Base-by-base conservation (phyloP, 2,113 vertebrate genomes). In the Monopterus albus region DNA sequence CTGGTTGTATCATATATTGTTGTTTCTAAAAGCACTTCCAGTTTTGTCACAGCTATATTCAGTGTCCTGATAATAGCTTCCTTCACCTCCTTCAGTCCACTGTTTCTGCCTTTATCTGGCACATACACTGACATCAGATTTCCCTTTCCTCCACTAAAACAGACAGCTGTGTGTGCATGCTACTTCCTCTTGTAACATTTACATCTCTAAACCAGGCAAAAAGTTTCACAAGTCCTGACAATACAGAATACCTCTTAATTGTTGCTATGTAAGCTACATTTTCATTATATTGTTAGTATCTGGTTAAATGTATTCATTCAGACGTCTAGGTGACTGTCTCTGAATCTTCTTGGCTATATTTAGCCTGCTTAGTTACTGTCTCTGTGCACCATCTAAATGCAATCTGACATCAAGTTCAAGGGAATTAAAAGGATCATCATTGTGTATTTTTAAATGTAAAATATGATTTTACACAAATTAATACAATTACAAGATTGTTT, bases 111-210 rank as follows among this genome's bases (percentile, higher is more conserved):
- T 68, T 12, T 62, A 29, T 67, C 45, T 62, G 15, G 4, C 29
- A 61, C 18, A 55, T 21, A 64, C 14, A 35, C 50, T 50, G 5
- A 59, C 23, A 18, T 57, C 39, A 70, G 23, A 81, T 71, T 85
- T 58, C 75, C 62, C 40, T 61, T 77, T 77, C 46, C 21, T 74
- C 15, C 51, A 58, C 13, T 5, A 73, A 64, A 70, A 55, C 62
- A 64, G 13, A 71, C 45, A 73, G 45, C 56, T 78, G 25, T 60
- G 62, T 55, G 61, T 43, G 26, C 14, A 25, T 20, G 3, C 31
- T 29, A 62, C 49, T 83, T 75, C 53, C 62, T 40, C 42, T 62
- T 73, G 6, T 29, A 63, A 73, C 40, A 49, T 21, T 11, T 39
- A 18, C 18, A 21, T 61, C 18, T 72, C 35, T 18, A 50, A 71